Base-by-base conservation (phyloP, 2,888 invertebrate species). In the Strigamia transsilvanica region DNA sequence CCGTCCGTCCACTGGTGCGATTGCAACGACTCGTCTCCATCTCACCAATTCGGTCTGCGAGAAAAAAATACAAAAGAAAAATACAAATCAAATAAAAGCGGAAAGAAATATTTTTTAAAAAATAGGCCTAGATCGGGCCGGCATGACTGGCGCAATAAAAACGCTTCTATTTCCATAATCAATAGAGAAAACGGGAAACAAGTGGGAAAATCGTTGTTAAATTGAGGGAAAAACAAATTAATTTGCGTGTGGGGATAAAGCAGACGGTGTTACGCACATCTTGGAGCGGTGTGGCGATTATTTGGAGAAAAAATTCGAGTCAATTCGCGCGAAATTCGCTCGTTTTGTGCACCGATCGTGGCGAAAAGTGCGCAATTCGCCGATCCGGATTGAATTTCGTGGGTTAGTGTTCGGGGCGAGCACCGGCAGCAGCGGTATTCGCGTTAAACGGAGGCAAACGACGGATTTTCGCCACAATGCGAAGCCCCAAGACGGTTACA, bases 401-500 rank as follows among this genome's bases (percentile, higher is more conserved):
- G 0, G 5, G n/a, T 56, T 56, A 21, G 3, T 4, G 18, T n/a
- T n/a, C 18, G 18, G 6, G 18, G 2, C 18, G 56, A 18, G 21
- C 21, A 56, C 21, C 56, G 56, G 56, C 2, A 56, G 4, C 9
- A 18, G 18, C 18, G n/a, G 6, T 18, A 56, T 56, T 56, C 56
- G 56, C 56, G 10, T 56, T n/a, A 32, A 73, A 73, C 32, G 5
- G 23, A 32, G 73, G 32, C 27, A 73, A 32, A 73, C 23, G 27
- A 73, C 15, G 12, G 73, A 13, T 73, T 73, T 73, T 73, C 27
- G 73, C 73, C 73, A 73, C 73, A 73, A 73, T 73, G 73, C 73
- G 27, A 73, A 73, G 73, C 73, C 73, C 27, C 27, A 73, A 73
- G 73, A 27, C 27, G 73, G 73, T 73, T 73, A 73, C 73, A 73